Evolutionary conservation across 2,113 vertebrate species (phyloP).

Genomic region (Micronisus gabar): DNA sequence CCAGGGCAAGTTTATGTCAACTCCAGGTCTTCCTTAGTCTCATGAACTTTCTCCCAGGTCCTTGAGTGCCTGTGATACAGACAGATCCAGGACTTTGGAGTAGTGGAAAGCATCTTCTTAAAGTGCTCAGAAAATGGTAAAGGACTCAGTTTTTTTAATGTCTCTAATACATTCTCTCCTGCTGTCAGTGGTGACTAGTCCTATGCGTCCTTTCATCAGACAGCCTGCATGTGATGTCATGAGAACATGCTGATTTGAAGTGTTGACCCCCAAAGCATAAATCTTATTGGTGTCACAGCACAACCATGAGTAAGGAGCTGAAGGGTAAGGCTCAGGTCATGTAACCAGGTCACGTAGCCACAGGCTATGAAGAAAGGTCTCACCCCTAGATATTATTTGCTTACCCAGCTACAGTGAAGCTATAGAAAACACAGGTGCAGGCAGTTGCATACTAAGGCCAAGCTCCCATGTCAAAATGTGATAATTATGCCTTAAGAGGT

Average conservation of each 20-base stretch:
- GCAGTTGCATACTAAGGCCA: neutral
- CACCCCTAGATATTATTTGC: constrained; percentile 3
- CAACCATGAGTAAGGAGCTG: constrained; percentile 36
- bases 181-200: neutral
- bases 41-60: neutral
- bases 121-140: neutral
- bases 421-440: constrained; percentile 63
- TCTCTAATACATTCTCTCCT: neutral
- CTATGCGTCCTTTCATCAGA: neutral
- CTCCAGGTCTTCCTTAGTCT: neutral
- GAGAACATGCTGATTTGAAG: constrained; percentile 10
- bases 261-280: constrained; percentile 50
- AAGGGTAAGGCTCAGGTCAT: constrained; percentile 28
- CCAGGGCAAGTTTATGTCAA: neutral
- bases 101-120: neutral
- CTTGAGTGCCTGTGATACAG: neutral
- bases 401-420: constrained; percentile 36
- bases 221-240: constrained; percentile 7
- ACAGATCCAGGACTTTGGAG: neutral
- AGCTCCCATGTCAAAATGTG: neutral
- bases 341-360: constrained; percentile 36
- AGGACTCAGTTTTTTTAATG: neutral
- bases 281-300: constrained; percentile 40
- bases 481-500: constrained; percentile 3
- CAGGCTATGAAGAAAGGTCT: constrained; percentile 35